Percentiles rank a stretch among this genome's conserved stretches.
These are phyloP conservation scores for Lepidocyrtinus sp. DNA, from an alignment of 2,888 invertebrate species.

Conservation along the genomic window DNA sequence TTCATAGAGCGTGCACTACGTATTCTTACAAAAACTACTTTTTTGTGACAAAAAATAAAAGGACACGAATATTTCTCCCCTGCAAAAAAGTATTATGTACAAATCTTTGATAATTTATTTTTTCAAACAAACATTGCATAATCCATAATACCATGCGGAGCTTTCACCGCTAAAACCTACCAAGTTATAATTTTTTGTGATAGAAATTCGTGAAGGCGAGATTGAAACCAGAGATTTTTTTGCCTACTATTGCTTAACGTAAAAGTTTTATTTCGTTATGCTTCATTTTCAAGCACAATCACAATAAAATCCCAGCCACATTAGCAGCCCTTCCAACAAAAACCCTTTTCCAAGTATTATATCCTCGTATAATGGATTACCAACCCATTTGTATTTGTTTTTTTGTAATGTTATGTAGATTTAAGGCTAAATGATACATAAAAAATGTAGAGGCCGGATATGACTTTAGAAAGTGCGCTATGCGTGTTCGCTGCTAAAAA, in stretches of 20 bases:
- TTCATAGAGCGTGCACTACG: too few species aligned
- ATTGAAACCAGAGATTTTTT: slow-evolving; percentile 42
- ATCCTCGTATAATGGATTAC: slow-evolving; percentile 52
- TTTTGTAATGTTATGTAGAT: slow-evolving; percentile 51
- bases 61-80: neutral
- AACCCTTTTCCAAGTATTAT: slow-evolving; percentile 25
- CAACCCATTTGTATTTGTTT: slow-evolving; percentile 54
- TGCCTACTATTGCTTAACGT: slow-evolving; percentile 11
- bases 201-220: slow-evolving; percentile 32
- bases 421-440: slow-evolving; percentile 37
- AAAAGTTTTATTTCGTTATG: slow-evolving; percentile 15
- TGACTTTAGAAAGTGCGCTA: slow-evolving; percentile 33
- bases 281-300: slow-evolving; percentile 29
- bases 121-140: slow-evolving; percentile 3
- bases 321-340: slow-evolving; percentile 10
- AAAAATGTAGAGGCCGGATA: slow-evolving; percentile 41
- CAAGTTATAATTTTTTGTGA: too few species aligned
- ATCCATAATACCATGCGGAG: neutral
- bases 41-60: slow-evolving; percentile 4
- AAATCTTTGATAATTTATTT: neutral
- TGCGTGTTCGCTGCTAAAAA: slow-evolving; percentile 14
- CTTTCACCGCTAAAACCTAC: slow-evolving; percentile 10
- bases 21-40: too few species aligned
- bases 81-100: neutral
- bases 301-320: slow-evolving; percentile 22